Conservation (phyloP, 1,140 invertebrate species). For the Apis dorsata region DNA sequence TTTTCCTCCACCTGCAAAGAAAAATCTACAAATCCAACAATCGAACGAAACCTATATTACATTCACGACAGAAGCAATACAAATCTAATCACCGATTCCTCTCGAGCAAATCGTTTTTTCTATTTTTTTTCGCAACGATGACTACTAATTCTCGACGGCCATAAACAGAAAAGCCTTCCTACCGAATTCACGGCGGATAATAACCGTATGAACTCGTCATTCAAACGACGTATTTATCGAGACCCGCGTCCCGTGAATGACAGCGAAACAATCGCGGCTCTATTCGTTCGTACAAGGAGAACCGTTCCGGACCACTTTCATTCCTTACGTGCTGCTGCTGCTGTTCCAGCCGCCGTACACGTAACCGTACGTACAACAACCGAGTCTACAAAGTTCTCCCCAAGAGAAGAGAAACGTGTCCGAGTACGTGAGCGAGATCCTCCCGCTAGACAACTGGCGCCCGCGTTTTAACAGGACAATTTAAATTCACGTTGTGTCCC, state of each 20-base stretch:
- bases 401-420: slow-evolving; percentile 68
- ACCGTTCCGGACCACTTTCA: slow-evolving; percentile 38
- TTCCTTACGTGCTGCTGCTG: slow-evolving; percentile 17
- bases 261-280: slow-evolving; percentile 6
- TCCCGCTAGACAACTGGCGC: slow-evolving; percentile 73
- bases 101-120: not conserved
- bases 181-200: slow-evolving; percentile 10
- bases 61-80: not conserved
- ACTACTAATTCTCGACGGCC: not conserved
- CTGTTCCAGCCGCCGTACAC: slow-evolving; percentile 32
- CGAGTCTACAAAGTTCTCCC: slow-evolving; percentile 64
- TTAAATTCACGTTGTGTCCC: slow-evolving; percentile 73
- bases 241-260: slow-evolving; percentile 57
- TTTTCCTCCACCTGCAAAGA: no score
- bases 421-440: slow-evolving; percentile 74
- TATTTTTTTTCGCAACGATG: not conserved
- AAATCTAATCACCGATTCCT: not conserved
- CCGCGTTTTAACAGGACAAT: slow-evolving; percentile 72
- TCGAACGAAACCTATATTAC: no score
- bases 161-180: not conserved
- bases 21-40: no score
- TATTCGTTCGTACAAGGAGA: slow-evolving; percentile 11
- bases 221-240: slow-evolving; percentile 50
- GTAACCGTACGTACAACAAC: slow-evolving; percentile 49
- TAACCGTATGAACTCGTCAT: slow-evolving; percentile 15